Evolutionary conservation across 1,140 invertebrate species (phyloP).

Genomic region (Drosophila mojavensis): DNA sequence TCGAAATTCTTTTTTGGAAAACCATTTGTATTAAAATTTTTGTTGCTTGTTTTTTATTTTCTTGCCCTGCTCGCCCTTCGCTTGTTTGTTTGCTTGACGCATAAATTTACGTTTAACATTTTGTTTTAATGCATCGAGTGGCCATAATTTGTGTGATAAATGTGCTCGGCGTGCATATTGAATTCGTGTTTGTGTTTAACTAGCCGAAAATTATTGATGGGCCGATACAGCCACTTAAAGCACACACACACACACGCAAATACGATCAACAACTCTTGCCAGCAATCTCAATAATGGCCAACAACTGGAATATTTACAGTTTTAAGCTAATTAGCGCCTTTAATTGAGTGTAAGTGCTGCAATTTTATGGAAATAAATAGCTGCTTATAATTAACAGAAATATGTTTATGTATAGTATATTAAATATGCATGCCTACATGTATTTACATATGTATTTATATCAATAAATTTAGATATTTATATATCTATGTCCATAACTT

Average conservation of each 20-base stretch:
- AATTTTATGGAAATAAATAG: neutral
- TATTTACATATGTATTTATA: no score
- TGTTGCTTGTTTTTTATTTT: no score
- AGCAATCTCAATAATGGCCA: no score
- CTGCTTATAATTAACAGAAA: constrained; percentile 2
- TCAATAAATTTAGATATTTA: no score
- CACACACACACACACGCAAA: no score
- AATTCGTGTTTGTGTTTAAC: constrained; percentile 4
- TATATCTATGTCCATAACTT: no score
- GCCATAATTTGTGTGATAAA: constrained; percentile 24
- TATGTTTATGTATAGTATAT: neutral
- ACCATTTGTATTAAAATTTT: neutral
- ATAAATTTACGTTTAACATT: constrained; percentile 40
- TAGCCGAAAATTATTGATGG: constrained; percentile 9
- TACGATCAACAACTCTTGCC: no score
- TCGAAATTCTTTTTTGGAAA: constrained; percentile 11
- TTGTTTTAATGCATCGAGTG: constrained; percentile 23
- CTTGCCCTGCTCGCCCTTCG: neutral
- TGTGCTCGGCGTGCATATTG: constrained; percentile 25
- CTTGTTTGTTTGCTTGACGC: constrained; percentile 5
- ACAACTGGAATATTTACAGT: neutral
- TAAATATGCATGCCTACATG: no score
- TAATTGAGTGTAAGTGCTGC: constrained; percentile 9
- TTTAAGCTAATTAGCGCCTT: neutral
- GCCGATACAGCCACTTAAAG: no score